phyloP scores from a whole-genome alignment of 2,797 vertebrate genomes.

The Sebastolobus altivelis region DNA sequence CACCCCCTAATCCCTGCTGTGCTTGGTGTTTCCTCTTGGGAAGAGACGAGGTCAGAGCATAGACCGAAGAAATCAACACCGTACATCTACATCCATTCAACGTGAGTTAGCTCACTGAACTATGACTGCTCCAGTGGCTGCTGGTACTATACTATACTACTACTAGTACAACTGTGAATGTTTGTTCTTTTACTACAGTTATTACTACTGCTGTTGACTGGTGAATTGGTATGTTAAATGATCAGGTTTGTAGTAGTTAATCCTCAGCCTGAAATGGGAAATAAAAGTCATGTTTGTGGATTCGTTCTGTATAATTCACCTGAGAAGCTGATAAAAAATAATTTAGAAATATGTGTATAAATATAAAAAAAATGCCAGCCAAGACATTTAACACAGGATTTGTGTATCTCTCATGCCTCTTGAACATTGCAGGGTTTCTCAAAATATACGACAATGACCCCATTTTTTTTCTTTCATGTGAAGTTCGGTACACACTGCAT shows the following conservation, averaged over 20 bases:
- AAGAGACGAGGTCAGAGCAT: neutral
- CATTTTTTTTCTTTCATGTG: neutral
- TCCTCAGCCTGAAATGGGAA: neutral
- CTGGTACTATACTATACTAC: neutral
- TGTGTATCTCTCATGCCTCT: neutral
- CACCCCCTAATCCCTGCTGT: neutral
- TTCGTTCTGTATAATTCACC: neutral
- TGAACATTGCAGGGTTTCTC: neutral
- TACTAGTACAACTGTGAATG: neutral
- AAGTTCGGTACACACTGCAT: neutral
- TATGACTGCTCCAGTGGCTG: neutral
- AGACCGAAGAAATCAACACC: neutral
- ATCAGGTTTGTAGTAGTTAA: neutral
- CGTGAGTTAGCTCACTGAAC: neutral
- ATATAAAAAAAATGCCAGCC: neutral
- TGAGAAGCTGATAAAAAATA: too few species aligned
- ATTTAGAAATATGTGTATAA: too few species aligned
- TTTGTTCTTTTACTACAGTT: neutral
- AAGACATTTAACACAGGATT: too few species aligned
- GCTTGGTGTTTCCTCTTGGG: neutral
- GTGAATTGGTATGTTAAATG: neutral
- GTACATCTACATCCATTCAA: neutral
- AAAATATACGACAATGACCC: neutral
- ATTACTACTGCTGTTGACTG: neutral
- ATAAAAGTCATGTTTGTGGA: neutral